Percentiles rank a stretch among this genome's conserved stretches.
These are phyloP conservation scores for Eleginops maclovinus DNA, from an alignment of 2,113 vertebrate genomes.

Conservation along the genomic window DNA sequence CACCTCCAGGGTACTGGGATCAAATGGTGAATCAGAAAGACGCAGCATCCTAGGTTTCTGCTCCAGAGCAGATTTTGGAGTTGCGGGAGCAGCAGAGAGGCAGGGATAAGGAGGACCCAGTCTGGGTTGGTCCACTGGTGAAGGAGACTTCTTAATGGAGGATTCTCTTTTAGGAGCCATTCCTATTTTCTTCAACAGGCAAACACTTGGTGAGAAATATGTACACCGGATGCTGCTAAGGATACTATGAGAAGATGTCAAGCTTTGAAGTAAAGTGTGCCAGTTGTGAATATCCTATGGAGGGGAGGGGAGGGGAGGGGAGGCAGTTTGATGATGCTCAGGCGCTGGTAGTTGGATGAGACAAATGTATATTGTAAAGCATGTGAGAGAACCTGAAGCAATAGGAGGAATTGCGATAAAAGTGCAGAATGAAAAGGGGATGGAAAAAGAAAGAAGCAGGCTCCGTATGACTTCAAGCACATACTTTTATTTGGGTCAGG, in stretches of 20 bases:
- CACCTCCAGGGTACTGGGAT: constrained; percentile 85
- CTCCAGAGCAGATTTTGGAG: constrained; percentile 72
- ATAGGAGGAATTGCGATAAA: constrained; percentile 46
- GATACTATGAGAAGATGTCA: constrained; percentile 24
- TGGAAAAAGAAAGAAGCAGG: constrained; percentile 44
- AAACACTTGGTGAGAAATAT: background rate
- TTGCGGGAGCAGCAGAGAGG: constrained; percentile 62
- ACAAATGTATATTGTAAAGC: constrained; percentile 45
- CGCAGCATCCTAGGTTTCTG: constrained; percentile 82
- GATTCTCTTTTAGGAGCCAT: constrained; percentile 85
- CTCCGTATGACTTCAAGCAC: constrained; percentile 42
- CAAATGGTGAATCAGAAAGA: constrained; percentile 82
- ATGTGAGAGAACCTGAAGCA: constrained; percentile 47
- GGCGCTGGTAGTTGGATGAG: constrained; percentile 64
- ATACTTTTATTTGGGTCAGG: constrained; percentile 75
- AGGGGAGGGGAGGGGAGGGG: constrained; percentile 17
- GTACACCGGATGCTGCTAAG: constrained; percentile 17
- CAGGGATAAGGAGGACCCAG: constrained; percentile 83
- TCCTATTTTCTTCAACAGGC: background rate
- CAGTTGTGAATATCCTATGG: constrained; percentile 48
- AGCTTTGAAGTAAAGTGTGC: constrained; percentile 61
- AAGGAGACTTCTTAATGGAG: constrained; percentile 82
- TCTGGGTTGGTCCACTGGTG: constrained; percentile 73
- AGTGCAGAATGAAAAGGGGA: constrained; percentile 35
- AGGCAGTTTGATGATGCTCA: constrained; percentile 46